Evolutionary conservation across 2,113 vertebrate species (phyloP).

Genomic region (Pipa parva): DNA sequence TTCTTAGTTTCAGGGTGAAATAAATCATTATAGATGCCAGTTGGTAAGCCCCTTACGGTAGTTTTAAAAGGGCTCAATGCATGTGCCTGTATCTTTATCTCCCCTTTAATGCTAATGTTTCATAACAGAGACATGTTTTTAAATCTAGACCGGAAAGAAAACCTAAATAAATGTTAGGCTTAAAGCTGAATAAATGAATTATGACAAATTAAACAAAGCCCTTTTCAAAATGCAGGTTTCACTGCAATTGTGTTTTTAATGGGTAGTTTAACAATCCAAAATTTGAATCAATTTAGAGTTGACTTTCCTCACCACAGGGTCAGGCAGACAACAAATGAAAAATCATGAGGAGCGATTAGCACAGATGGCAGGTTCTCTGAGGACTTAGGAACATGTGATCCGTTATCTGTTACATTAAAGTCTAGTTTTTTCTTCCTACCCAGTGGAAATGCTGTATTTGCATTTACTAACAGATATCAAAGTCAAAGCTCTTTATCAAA

Average conservation of each 20-base stretch:
- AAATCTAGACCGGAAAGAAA: no score
- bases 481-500: background rate
- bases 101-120: no score
- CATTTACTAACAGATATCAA: background rate
- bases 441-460: background rate
- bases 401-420: background rate
- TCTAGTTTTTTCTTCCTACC: background rate
- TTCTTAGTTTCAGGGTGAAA: no score
- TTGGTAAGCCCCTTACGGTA: no score
- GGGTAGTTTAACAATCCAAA: conserved; percentile 59
- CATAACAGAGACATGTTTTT: no score
- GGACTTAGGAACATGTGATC: background rate
- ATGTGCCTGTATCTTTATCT: no score
- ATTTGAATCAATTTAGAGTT: conserved; percentile 63
- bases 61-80: no score
- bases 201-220: conserved; percentile 54
- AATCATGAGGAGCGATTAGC: conserved; percentile 1
- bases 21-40: no score
- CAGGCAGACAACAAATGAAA: conserved; percentile 43
- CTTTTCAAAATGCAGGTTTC: conserved; percentile 58
- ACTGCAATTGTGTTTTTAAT: conserved; percentile 57
- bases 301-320: conserved; percentile 54
- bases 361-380: background rate
- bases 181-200: conserved; percentile 51
- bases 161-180: no score